Base-by-base conservation (phyloP, 2,113 vertebrate species). In the Saguinus midas region DNA sequence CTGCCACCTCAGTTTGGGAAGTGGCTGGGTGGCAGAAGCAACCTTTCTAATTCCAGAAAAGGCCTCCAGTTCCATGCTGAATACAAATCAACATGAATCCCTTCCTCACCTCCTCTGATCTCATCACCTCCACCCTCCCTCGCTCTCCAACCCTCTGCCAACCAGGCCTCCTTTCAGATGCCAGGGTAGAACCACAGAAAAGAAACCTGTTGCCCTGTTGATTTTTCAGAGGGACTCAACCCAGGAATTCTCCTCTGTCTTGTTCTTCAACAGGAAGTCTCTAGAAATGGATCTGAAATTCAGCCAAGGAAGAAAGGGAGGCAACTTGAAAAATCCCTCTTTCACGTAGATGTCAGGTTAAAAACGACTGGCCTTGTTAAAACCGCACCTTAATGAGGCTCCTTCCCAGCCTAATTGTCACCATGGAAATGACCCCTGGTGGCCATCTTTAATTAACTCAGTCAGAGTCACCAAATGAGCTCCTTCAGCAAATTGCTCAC, bases 381-480 rank as follows among this genome's bases (percentile, higher is more conserved):
- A 98, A 97, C 97, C 80, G 92, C 97, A 98, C 98, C 97, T 98
- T 99, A 98, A 98, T 98, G 98, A 97, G 98, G 96, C 66, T 98
- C 98, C 96, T 99, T 98, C 98, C 96, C 96, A 92, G 98, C 97
- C 97, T 99, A 99, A 99, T 98, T 99, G 99, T 99, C 99, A 90
- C 98, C 98, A 99, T 99, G 99, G 98, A 98, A 91, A 99, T 99
- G 98, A 99, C 99, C 99, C 98, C 98, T 98, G 89, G 97, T 97
- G 98, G 98, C 98, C 98, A 98, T 98, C 98, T 99, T 99, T 99
- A 99, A 99, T 99, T 99, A 99, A 98, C 98, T 99, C 97, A 84
- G 98, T 98, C 98, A 96, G 98, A 98, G 98, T 98, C 97, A 94
- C 97, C 98, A 98, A 99, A 99, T 98, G 98, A 98, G 97, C 98